Conservation (phyloP, 1,140 invertebrate genomes). For the Ctenoplectra terminalis region DNA sequence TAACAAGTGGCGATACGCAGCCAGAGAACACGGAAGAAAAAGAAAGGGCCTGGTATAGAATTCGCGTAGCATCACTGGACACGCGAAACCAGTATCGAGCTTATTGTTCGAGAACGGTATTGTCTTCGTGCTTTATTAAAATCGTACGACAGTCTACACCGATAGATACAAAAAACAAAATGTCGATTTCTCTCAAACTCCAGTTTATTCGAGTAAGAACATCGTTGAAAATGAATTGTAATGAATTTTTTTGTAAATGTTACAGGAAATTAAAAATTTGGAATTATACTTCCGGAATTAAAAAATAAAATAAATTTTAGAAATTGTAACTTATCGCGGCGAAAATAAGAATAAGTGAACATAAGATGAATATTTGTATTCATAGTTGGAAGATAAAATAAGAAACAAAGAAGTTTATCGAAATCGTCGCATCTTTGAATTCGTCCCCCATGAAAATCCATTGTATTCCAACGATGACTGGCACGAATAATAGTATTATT, state of each 20-base stretch:
- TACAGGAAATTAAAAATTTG: too few relatives aligned
- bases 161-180: too few relatives aligned
- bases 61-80: conserved; percentile 15
- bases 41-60: neutral
- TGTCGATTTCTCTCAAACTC: too few relatives aligned
- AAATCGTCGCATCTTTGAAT: neutral
- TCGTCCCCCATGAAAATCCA: conserved; percentile 21
- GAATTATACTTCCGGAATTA: too few relatives aligned
- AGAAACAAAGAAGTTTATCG: neutral
- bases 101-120: conserved; percentile 45
- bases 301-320: too few relatives aligned
- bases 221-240: too few relatives aligned
- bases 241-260: too few relatives aligned
- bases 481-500: neutral
- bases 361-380: too few relatives aligned
- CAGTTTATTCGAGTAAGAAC: too few relatives aligned
- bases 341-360: too few relatives aligned
- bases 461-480: conserved; percentile 18
- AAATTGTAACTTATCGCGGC: too few relatives aligned
- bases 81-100: conserved; percentile 42
- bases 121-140: conserved; percentile 46
- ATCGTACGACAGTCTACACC: too few relatives aligned
- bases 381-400: neutral
- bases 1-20: conserved; percentile 41
- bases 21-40: conserved; percentile 29